Conservation (phyloP, 2,797 vertebrate species). For the Pseudocheirus occidentalis region DNA sequence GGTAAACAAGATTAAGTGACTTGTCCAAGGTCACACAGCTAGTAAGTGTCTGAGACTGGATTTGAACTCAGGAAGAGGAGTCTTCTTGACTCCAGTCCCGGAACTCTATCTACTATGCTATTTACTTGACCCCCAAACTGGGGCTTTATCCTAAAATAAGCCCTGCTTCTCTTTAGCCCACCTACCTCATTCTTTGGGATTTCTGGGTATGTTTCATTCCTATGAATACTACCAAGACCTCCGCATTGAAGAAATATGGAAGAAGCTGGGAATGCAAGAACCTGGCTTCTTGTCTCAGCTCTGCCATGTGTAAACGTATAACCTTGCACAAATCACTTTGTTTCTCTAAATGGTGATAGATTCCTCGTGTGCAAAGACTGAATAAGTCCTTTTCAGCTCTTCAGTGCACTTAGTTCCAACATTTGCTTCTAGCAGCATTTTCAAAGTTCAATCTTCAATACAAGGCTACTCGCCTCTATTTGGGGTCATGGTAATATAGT, state of each 20-base stretch:
- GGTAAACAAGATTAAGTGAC: background rate
- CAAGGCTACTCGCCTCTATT: background rate
- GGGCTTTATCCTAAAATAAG: background rate
- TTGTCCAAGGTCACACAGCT: background rate
- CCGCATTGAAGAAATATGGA: background rate
- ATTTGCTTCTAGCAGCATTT: background rate
- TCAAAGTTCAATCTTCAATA: background rate
- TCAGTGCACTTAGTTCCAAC: background rate
- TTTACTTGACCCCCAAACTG: background rate
- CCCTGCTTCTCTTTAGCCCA: background rate
- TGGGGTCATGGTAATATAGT: background rate
- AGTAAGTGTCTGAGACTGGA: background rate
- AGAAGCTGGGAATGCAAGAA: background rate
- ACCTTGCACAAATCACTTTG: background rate
- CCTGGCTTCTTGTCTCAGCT: background rate
- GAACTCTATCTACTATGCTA: background rate
- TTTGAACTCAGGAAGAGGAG: background rate
- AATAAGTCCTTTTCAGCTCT: background rate
- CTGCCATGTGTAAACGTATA: background rate
- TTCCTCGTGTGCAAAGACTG: background rate
- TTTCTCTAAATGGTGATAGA: background rate
- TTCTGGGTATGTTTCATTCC: background rate
- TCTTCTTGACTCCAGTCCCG: background rate
- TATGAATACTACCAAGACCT: background rate
- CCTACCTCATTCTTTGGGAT: background rate